These are phyloP conservation scores for Leptonema lineaticorne DNA, from an alignment of 1,140 invertebrate genomes.

Conservation along the genomic window DNA sequence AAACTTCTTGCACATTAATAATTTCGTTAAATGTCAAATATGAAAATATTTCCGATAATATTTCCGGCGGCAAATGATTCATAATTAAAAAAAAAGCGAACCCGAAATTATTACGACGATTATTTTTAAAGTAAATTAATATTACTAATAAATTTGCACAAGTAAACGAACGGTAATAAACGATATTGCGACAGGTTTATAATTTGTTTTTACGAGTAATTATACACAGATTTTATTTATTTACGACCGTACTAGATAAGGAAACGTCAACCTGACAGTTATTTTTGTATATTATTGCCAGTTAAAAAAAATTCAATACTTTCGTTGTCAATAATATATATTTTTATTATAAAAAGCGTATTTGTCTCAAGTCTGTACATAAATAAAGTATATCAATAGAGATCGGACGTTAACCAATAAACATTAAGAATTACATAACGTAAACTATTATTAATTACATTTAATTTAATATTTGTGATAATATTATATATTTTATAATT, in stretches of 20 bases:
- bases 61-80: constrained; percentile 49
- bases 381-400: no score
- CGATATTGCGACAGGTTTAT: no score
- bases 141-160: background rate
- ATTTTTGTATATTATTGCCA: background rate
- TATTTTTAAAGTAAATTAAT: background rate
- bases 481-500: no score
- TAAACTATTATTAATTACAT: no score
- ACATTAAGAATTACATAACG: no score
- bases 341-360: no score
- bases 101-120: background rate
- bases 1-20: constrained; percentile 47
- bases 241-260: background rate
- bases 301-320: background rate
- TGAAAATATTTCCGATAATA: constrained; percentile 50
- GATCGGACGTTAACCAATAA: no score
- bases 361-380: no score
- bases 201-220: no score
- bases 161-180: no score
- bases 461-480: no score
- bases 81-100: constrained; percentile 3
- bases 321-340: no score
- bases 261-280: background rate
- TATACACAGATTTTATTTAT: background rate
- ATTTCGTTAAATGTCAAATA: constrained; percentile 47